Percentiles rank a stretch among this genome's conserved stretches.
Conservation (phyloP, 2,888 invertebrate genomes). For the Ophonus ardosiacus region DNA sequence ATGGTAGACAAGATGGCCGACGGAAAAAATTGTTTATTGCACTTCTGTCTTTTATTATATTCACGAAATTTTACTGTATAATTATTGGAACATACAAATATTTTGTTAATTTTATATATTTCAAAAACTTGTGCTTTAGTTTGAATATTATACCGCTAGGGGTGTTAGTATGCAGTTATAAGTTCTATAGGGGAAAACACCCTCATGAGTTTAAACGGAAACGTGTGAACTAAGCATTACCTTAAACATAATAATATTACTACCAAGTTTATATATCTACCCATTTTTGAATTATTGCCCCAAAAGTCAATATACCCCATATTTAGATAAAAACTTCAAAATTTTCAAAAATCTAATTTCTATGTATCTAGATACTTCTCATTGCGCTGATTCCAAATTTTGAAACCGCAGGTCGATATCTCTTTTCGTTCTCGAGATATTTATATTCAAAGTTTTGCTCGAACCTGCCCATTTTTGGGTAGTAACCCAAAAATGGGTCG, state of each 20-base stretch:
- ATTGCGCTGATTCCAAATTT: no score
- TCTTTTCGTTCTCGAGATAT: no score
- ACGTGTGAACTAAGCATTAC: not conserved
- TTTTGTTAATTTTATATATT: not conserved
- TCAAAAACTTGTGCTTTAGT: not conserved
- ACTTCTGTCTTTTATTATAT: not conserved
- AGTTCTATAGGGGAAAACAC: constrained; percentile 5
- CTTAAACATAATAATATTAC: not conserved
- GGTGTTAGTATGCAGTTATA: not conserved
- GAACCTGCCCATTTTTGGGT: no score
- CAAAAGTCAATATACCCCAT: no score
- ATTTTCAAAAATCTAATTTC: no score
- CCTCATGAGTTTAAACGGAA: not conserved
- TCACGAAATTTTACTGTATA: not conserved
- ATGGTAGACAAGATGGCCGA: constrained; percentile 9
- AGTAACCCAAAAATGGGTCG: no score
- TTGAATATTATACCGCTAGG: constrained; percentile 24
- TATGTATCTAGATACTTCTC: no score
- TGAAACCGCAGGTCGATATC: no score
- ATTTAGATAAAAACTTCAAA: no score
- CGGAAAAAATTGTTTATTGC: not conserved
- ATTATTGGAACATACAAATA: not conserved
- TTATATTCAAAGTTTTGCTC: no score
- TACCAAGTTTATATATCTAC: no score
- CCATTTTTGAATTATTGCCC: no score